A percentile compares a stretch with the other conserved stretches of the same genome.
phyloP scores from a whole-genome alignment of 2,888 invertebrate genomes.

The Lomographa bimaculata region DNA sequence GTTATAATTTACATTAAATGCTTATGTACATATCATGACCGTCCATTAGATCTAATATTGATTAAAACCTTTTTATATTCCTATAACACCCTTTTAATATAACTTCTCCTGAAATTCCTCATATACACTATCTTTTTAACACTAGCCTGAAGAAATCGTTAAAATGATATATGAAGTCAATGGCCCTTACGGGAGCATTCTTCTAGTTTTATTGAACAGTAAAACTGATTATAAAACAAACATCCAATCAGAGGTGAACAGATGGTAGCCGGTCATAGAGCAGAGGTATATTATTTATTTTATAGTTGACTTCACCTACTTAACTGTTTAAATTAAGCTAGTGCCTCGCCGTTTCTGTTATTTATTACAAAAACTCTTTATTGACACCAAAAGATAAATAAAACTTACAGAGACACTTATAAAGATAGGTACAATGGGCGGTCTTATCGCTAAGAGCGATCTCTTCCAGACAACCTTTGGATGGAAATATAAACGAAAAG shows the following conservation, averaged over 20 bases:
- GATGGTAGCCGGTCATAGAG: background rate
- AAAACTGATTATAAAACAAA: constrained; percentile 14
- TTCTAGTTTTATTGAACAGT: constrained; percentile 11
- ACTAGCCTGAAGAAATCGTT: constrained; percentile 14
- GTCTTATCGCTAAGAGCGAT: too few relatives aligned
- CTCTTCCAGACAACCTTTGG: too few relatives aligned
- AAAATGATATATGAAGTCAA: constrained; percentile 6
- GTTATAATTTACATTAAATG: too few relatives aligned
- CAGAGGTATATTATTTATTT: too few relatives aligned
- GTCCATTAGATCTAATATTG: too few relatives aligned
- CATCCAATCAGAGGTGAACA: constrained; percentile 6
- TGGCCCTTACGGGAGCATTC: constrained; percentile 13
- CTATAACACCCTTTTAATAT: constrained; percentile 3
- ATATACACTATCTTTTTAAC: constrained; percentile 18
- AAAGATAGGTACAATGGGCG: too few relatives aligned
- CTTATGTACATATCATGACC: too few relatives aligned
- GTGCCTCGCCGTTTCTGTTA: too few relatives aligned
- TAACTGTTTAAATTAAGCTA: background rate
- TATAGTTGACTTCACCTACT: constrained; percentile 14
- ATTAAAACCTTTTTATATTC: background rate
- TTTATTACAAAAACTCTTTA: too few relatives aligned
- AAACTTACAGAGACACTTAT: too few relatives aligned
- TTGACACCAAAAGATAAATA: too few relatives aligned
- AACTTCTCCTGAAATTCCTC: constrained; percentile 13
- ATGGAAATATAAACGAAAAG: too few relatives aligned